These are phyloP conservation scores for Drosophila lacertosa DNA, from an alignment of 1,140 invertebrate genomes.

Conservation along the genomic window DNA sequence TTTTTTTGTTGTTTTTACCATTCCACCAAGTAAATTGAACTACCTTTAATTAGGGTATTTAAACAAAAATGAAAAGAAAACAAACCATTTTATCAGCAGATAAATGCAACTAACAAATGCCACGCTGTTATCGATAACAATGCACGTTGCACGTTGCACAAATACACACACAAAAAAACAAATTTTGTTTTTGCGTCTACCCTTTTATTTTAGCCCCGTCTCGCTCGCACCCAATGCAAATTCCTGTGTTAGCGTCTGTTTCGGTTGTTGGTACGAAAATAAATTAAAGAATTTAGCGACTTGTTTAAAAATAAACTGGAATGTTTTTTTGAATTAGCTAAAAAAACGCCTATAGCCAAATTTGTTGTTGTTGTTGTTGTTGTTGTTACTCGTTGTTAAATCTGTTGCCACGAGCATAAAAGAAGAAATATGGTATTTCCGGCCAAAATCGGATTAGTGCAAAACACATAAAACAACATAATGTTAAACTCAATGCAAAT, in stretches of 20 bases:
- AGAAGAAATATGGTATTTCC: slow-evolving; percentile 44
- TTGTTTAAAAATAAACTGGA: slow-evolving; percentile 80
- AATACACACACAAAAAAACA: no score
- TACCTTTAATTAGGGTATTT: not conserved
- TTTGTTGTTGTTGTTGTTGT: slow-evolving; percentile 42
- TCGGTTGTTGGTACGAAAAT: slow-evolving; percentile 57
- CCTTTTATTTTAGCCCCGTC: slow-evolving; percentile 23
- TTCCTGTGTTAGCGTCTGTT: slow-evolving; percentile 45
- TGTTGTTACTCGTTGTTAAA: slow-evolving; percentile 13
- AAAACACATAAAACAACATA: not conserved
- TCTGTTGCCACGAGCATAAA: not conserved
- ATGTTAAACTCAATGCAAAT: not conserved
- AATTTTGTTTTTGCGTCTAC: slow-evolving; percentile 17
- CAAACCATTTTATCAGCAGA: not conserved
- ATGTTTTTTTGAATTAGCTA: slow-evolving; percentile 76
- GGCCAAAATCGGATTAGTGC: slow-evolving; percentile 31
- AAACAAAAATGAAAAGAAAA: not conserved
- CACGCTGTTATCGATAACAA: slow-evolving; percentile 67
- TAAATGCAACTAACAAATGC: slow-evolving; percentile 12
- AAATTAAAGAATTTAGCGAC: slow-evolving; percentile 75
- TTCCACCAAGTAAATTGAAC: not conserved
- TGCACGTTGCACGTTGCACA: slow-evolving; percentile 23
- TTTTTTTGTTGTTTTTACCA: no score
- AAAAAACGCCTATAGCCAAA: slow-evolving; percentile 44
- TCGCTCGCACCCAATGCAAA: slow-evolving; percentile 13